Base-by-base conservation (phyloP, 2,797 vertebrate species). In the Bradypodion ventrale region DNA sequence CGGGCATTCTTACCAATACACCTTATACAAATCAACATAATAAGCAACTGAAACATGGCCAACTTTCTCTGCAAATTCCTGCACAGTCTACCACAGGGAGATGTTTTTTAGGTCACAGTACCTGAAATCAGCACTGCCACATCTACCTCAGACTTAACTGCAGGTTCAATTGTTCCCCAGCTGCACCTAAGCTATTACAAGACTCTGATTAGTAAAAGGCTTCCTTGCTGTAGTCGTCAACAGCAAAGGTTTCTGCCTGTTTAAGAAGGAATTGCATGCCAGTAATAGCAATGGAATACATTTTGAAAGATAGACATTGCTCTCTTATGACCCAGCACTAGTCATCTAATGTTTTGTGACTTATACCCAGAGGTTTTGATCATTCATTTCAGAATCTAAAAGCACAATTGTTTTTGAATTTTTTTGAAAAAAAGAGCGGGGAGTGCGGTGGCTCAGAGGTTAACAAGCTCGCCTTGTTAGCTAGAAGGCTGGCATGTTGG, bases 81-180 rank as follows among this genome's bases (percentile, higher is more conserved):
- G 15, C 66, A 78, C 12, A 46, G 40, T 60, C 35, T 35, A 82
- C 74, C 27, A 37, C 29, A 27, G 68, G 82, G 82, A 82, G 86
- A 84, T 81, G 40, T 49, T 83, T 32, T 87, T 86, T 82, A 23
- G 78, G 40, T 83, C 76, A 40, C 84, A 70, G 62, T 82, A 82
- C 42, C 60, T 83, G 84, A 75, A 23, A 84, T 13, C 3, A 65
- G 77, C 13, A 37, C 40, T 32, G 25, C 63, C 13, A 19, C 52
- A 72, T 76, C 77, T 85, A 29, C 70, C 80, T 25, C 78, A 85
- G 82, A 46, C 2, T 0, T 84, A 76, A 87, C 72, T 69, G 74
- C 81, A 25, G 4, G 52, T 80, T 89, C 72, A 66, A 10, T 44
- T 72, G 35, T 59, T 86, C 40, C 70, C 32, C 5, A 25, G 25